phyloP scores from a whole-genome alignment of 2,888 invertebrate genomes.

The Drosophila mimica region DNA sequence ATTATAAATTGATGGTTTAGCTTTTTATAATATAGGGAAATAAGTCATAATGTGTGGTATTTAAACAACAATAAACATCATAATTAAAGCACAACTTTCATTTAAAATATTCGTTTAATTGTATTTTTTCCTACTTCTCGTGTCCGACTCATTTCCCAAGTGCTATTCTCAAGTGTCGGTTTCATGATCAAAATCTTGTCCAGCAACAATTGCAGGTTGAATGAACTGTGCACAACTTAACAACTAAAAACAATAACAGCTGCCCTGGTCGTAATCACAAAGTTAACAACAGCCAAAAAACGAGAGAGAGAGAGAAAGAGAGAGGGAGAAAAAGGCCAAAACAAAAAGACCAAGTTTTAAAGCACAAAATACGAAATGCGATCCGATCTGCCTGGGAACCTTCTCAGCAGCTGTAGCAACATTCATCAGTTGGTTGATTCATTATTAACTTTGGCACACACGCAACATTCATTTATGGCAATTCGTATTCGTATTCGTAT shows the following conservation, averaged over 20 bases:
- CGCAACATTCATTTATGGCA: slow-evolving; percentile 46
- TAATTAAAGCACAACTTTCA: slow-evolving; percentile 13
- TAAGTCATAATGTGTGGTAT: neutral
- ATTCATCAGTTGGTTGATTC: slow-evolving; percentile 7
- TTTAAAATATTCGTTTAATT: slow-evolving; percentile 5
- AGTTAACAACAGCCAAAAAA: slow-evolving; percentile 47
- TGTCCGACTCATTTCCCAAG: slow-evolving; percentile 1
- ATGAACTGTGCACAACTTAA: slow-evolving; percentile 53
- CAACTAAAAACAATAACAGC: slow-evolving; percentile 38
- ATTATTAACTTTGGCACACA: slow-evolving; percentile 23
- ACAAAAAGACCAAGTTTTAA: slow-evolving; percentile 11
- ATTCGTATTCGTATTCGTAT: slow-evolving; percentile 34
- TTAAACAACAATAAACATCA: neutral
- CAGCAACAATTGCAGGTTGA: slow-evolving; percentile 59
- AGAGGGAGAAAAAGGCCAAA: slow-evolving; percentile 5
- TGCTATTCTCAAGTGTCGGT: slow-evolving; percentile 34
- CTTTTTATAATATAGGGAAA: neutral
- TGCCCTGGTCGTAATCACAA: slow-evolving; percentile 40
- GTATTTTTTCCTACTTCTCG: neutral
- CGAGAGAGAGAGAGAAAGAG: slow-evolving; percentile 4
- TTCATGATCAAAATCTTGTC: slow-evolving; percentile 35
- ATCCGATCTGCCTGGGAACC: slow-evolving; percentile 53
- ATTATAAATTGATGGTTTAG: rapidly evolving
- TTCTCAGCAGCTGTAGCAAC: slow-evolving; percentile 5
- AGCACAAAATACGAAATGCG: slow-evolving; percentile 20